phyloP scores from a whole-genome alignment of 2,888 invertebrate species.

The Parascotia fuliginaria region DNA sequence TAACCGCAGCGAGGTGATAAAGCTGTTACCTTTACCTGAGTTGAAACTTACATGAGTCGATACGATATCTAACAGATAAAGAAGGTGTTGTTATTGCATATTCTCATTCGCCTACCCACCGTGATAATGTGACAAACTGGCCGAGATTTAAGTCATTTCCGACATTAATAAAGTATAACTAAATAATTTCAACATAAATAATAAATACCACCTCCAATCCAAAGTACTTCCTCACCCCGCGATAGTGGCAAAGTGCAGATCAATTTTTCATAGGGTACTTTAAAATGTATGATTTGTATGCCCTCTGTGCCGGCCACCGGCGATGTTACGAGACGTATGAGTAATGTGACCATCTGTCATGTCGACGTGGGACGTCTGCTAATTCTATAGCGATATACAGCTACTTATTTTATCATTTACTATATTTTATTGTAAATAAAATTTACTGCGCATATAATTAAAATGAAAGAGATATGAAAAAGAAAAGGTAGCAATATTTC shows the following conservation, averaged over 20 bases:
- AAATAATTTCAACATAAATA: background rate
- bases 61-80: too few species aligned
- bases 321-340: constrained; percentile 30
- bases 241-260: constrained; percentile 43
- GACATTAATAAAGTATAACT: too few species aligned
- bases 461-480: too few species aligned
- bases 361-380: constrained; percentile 1
- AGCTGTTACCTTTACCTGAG: too few species aligned
- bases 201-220: constrained; percentile 11
- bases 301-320: constrained; percentile 38
- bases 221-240: constrained; percentile 13
- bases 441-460: too few species aligned
- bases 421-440: background rate
- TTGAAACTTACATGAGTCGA: too few species aligned
- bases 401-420: background rate
- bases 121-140: too few species aligned
- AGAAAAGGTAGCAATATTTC: too few species aligned
- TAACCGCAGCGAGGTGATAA: too few species aligned
- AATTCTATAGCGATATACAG: background rate
- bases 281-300: constrained; percentile 37
- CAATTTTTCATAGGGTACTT: constrained; percentile 41
- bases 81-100: too few species aligned
- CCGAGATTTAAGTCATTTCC: too few species aligned
- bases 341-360: constrained; percentile 13
- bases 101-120: too few species aligned